Evolutionary conservation across 2,888 invertebrate genomes (phyloP), one percentile per base, ranked within the genome.

Genomic region (Andrena marginata): DNA sequence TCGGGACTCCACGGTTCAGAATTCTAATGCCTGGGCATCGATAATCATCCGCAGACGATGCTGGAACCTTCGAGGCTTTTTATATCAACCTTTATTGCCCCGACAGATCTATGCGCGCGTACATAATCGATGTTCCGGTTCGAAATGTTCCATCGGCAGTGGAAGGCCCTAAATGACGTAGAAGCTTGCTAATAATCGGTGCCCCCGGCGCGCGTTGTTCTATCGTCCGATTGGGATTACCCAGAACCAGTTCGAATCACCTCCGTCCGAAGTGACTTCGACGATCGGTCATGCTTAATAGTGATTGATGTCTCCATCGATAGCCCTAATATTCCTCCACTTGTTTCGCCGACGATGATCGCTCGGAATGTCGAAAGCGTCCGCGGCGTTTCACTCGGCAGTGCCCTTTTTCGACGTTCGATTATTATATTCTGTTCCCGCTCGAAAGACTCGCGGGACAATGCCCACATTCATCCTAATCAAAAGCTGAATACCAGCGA

Each of bases 401-500:
- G 23, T 7, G 13, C 42, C 7, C 29, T 31, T 62, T 26, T 29
- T 59, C 29, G 0, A 59, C 35, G 35, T 42, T 23, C 23, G 6
- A 63, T 23, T 29, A 59, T 59, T 33, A 6, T 51, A 31, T 62
- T 20, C 35, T 63, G 23, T 63, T 16, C 2, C 6, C 42, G 42
- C 16, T 31, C n/a, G 26, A 62, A 59, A 10, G 35, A 42, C 35
- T 23, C 35, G 16, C 63, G 20, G 70, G 67, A 80, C 82, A 80
- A 80, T 75, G 71, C 67, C 35, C 35, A 71, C 82, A 80, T 82
- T 78, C 51, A 72, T 78, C 75, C 77, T 71, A 84, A 84, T 82
- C 82, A 75, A 64, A 69, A 31, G 33, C 51, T 29, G 77, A 68
- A 69, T 65, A 10, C 26, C 60, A 51, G n/a, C 49, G n/a, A 31